Base-by-base conservation (phyloP, 2,113 vertebrate species). In the Etheostoma spectabile region DNA sequence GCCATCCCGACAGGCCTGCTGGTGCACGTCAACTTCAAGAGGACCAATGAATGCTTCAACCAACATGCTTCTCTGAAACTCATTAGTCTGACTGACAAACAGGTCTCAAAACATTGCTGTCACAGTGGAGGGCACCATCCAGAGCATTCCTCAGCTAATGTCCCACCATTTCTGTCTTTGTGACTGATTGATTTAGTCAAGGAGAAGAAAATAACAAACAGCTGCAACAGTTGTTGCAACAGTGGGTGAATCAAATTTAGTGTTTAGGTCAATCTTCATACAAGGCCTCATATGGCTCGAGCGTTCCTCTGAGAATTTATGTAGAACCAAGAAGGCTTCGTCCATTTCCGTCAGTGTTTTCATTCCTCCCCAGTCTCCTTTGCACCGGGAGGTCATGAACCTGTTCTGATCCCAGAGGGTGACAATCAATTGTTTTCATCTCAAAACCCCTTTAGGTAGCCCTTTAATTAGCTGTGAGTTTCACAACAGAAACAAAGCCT, bases 31-130 rank as follows among this genome's bases (percentile, higher is more conserved):
- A 83, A 73, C 65, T 51, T 77, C 56, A 79, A 16, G 74, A 27
- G 49, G 49, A 74, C 63, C 53, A 51, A 48, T 57, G 74, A 15
- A 60, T 19, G 35, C 59, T 45, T 77, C 24, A 64, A 83, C 67
- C 76, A 85, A 87, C 75, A 85, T 55, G 60, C 61, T 53, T 89
- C 89, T 53, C 72, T 81, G 79, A 86, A 93, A 86, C 62, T 60
- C 22, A 52, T 55, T 53, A 69, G 24, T 57, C 33, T 78, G 42
- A 79, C 52, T 66, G 73, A 82, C 33, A 68, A 33, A 14, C 57
- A 19, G 30, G 33, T 22, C 60, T 74, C 18, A 55, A 53, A 38
- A 74, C 27, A 49, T 22, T 45, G 45, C 66, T 66, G 53, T 79
- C 62, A 62, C 22, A 51, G 53, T 3, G 35, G 19, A 51, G 11